Evolutionary conservation across 2,797 vertebrate species (phyloP), one percentile per base, ranked within the genome.

Genomic region (Cyclopterus lumpus): DNA sequence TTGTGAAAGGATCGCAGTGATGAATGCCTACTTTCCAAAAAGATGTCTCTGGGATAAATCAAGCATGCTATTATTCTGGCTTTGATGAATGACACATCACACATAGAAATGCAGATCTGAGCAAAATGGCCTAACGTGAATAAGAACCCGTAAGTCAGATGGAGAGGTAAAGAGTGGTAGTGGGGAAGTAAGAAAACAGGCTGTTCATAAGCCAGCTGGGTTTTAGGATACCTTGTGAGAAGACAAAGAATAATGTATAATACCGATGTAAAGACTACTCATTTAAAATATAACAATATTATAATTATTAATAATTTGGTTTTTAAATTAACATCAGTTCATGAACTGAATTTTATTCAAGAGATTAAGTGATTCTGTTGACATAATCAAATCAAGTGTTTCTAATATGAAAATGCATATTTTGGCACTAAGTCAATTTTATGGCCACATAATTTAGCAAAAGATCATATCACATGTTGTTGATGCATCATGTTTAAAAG

Each of bases 41-140:
- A 85, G 75, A 84, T 82, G 86, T 85, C 78, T 71, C 28, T 59
- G 72, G 75, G 84, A 89, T 91, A 88, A 91, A 91, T 89, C 86
- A 87, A 60, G 64, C 16, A 2, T 49, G 74, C 78, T 80, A 57
- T 81, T 83, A 73, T 61, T 61, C 62, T 34, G 60, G 74, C 44
- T 11, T 34, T 88, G 86, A 91, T 84, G 59, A 86, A 89, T 82
- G 82, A 84, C 71, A 61, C 80, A 79, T 83, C 85, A 71, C 22
- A 72, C 12, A 32, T 49, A 77, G 46, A 85, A 88, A 86, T 82
- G 88, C 82, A 71, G 61, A 83, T 83, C 62, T 67, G 65, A 64
- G 77, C 80, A 84, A 76, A 86, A 80, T 63, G 55, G 28, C 53
- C 64, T 57, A 15, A 51, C 48, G 26, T 61, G 26, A 28, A 54